Evolutionary conservation across 2,113 vertebrate genomes (phyloP).

Genomic region (Stegostoma tigrinum): DNA sequence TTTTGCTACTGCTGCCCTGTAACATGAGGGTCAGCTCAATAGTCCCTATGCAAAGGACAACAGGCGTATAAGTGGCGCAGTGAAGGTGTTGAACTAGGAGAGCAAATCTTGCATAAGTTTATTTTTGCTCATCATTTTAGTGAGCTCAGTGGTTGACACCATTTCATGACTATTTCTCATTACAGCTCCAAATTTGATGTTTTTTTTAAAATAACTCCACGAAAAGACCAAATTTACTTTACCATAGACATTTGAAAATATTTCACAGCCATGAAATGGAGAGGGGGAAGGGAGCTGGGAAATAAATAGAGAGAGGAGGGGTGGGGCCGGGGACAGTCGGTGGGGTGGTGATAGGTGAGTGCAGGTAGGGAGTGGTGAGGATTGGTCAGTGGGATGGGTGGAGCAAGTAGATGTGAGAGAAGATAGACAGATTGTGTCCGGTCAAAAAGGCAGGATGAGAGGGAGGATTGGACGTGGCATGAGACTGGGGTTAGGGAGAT

Average conservation of each 20-base stretch:
- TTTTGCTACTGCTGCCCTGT: background rate
- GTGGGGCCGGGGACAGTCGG: too few relatives aligned
- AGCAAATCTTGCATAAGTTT: background rate
- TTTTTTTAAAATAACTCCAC: background rate
- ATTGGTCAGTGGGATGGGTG: too few relatives aligned
- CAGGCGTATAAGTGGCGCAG: background rate
- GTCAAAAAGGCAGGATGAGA: too few relatives aligned
- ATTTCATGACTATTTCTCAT: background rate
- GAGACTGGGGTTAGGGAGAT: too few relatives aligned
- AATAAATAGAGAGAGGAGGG: too few relatives aligned
- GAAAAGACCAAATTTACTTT: background rate
- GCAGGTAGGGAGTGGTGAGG: too few relatives aligned
- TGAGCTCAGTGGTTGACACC: background rate
- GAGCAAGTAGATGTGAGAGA: too few relatives aligned
- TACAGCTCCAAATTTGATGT: background rate
- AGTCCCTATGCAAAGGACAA: background rate
- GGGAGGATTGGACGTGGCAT: too few relatives aligned
- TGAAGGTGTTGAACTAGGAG: background rate
- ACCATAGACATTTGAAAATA: too few relatives aligned
- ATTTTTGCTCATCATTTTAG: background rate
- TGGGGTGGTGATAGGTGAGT: too few relatives aligned
- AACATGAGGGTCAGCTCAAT: background rate
- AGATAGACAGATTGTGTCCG: too few relatives aligned
- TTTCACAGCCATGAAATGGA: background rate
- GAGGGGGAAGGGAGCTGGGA: too few relatives aligned